Evolutionary conservation across 2,888 invertebrate genomes (phyloP).

Genomic region (Conomelus anceps): DNA sequence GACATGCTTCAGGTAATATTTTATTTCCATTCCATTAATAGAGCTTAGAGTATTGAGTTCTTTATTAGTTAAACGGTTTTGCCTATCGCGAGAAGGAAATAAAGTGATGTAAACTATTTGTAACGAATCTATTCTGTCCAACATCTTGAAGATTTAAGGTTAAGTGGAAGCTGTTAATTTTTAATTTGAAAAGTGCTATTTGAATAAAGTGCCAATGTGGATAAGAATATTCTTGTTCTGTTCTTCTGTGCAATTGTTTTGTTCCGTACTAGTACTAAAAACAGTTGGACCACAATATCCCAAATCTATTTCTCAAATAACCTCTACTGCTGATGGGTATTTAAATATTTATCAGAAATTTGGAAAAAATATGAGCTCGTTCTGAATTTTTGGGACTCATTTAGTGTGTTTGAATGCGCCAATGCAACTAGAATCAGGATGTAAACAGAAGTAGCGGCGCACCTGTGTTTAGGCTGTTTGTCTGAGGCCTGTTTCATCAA

Average conservation of each 20-base stretch:
- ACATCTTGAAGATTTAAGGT: conserved; percentile 27
- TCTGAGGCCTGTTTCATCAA: too few species aligned
- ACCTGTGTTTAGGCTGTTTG: too few species aligned
- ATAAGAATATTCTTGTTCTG: conserved; percentile 9
- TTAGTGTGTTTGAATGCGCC: background rate
- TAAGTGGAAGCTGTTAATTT: conserved; percentile 29
- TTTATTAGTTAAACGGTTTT: background rate
- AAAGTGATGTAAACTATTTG: conserved; percentile 19
- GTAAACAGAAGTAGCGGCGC: too few species aligned
- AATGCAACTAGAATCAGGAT: background rate
- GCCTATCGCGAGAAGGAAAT: conserved; percentile 17
- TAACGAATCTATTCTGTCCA: conserved; percentile 27
- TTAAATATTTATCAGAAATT: background rate
- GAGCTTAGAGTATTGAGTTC: background rate
- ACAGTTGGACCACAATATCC: too few species aligned
- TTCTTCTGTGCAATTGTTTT: background rate
- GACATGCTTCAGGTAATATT: background rate
- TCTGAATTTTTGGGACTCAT: background rate
- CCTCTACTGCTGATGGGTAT: background rate
- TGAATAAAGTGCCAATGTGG: conserved; percentile 31
- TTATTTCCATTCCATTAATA: background rate
- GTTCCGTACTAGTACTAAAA: background rate
- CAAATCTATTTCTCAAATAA: too few species aligned
- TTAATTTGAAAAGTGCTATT: conserved; percentile 29
- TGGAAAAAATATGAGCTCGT: background rate